Evolutionary conservation across 2,797 vertebrate species (phyloP).

Genomic region (Eulemur coronatus): DNA sequence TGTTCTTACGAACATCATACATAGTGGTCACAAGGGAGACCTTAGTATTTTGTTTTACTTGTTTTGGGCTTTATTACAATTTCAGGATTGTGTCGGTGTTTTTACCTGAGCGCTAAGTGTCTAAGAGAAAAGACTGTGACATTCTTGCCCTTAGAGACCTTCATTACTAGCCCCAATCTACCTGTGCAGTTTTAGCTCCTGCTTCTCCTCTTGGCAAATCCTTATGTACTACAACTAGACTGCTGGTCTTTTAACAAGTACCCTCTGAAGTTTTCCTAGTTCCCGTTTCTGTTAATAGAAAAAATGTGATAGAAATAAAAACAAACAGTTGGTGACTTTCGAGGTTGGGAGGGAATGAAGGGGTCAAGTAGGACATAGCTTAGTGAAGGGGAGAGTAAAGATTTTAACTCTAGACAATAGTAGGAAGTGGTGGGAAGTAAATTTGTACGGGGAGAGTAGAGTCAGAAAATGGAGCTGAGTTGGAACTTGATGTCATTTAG

Average conservation of each 20-base stretch:
- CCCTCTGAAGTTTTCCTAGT: background rate
- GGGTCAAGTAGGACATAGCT: background rate
- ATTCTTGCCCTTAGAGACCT: background rate
- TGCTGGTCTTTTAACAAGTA: background rate
- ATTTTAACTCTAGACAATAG: background rate
- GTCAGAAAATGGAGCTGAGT: background rate
- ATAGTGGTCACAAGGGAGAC: background rate
- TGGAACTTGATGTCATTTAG: background rate
- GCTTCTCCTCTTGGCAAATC: background rate
- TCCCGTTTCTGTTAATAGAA: background rate
- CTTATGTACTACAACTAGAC: background rate
- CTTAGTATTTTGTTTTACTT: constrained; percentile 13
- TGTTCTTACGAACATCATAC: constrained; percentile 18
- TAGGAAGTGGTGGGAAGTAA: background rate
- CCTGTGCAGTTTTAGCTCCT: background rate
- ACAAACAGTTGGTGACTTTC: background rate
- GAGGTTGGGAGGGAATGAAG: background rate
- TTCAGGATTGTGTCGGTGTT: background rate
- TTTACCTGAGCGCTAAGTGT: background rate
- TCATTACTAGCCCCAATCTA: background rate
- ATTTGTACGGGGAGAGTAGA: background rate
- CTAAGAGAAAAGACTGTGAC: background rate
- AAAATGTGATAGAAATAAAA: background rate
- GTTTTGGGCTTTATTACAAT: background rate
- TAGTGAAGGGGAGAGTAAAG: background rate